Conservation (phyloP, 1,140 invertebrate genomes). For the Neodiprion fabricii region DNA sequence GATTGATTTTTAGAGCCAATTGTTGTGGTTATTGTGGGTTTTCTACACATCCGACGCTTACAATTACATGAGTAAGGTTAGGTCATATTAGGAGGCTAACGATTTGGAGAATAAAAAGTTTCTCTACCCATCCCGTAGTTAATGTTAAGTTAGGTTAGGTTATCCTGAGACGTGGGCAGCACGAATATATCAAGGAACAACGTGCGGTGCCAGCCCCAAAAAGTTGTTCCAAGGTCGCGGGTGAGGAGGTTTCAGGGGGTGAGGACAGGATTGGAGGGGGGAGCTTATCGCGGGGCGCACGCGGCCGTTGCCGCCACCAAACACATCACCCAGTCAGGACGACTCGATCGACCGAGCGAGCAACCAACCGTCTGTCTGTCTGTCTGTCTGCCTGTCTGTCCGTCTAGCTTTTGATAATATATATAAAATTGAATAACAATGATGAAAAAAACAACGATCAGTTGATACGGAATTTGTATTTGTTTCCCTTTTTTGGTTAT, state of each 20-base stretch:
- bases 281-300: constrained; percentile 55
- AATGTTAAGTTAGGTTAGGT: no score
- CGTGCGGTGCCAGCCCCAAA: constrained; percentile 13
- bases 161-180: no score
- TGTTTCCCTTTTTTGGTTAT: no score
- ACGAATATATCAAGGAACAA: not conserved
- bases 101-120: no score
- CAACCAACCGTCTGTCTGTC: not conserved
- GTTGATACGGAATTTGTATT: no score
- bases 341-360: not conserved
- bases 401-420: not conserved
- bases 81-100: no score
- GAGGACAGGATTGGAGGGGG: constrained; percentile 15
- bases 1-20: no score
- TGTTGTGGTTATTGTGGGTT: no score
- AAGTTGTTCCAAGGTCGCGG: constrained; percentile 15
- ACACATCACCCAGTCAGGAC: constrained; percentile 32
- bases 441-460: not conserved
- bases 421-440: not conserved
- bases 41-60: no score
- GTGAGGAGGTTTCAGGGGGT: not conserved
- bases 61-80: no score
- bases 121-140: no score
- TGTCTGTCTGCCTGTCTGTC: not conserved
- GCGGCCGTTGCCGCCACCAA: constrained; percentile 52